Evolutionary conservation across 2,113 vertebrate species (phyloP), one percentile per base, ranked within the genome.

Genomic region (Pluvianellus socialis): DNA sequence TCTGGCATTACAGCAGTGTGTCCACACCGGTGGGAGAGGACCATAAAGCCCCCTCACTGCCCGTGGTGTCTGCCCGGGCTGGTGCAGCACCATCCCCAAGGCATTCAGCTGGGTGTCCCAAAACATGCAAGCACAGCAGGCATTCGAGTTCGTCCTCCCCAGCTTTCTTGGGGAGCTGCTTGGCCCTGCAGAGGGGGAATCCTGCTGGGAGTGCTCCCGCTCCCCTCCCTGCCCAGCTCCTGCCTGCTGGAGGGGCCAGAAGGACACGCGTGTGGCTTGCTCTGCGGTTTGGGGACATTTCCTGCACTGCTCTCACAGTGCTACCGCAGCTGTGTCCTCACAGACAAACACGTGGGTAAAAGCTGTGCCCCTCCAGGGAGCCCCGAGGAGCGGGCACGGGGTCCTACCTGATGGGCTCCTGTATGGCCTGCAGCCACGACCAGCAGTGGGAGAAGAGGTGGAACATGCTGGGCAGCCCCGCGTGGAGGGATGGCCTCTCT

Each of bases 361-460:
- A 1, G 5, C 1, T 44, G 49, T 50, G 35, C 26, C 20, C 14
- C 16, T 5, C 10, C 0, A 1, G 42, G 35, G 27, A 13, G 1
- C 38, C 63, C 72, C 1, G 0, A 23, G 52, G 17, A 35, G 27
- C 0, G 1, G 23, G 33, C 32, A 42, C 1, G 1, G 14, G 21
- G 56, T 83, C 79, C 68, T 95, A 99, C 99, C 98, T 99, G 95
- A 98, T 13, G 22, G 99, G 99, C 68, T 99, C 98, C 96, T 99
- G 98, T 53, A 98, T 90, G 88, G 98, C 98, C 96, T 98, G 98
- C 80, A 99, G 93, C 99, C 99, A 99, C 9, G 84, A 98, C 98
- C 98, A 99, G 97, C 98, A 99, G 96, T 99, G 98, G 90, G 98
- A 98, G 89, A 99, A 98, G 81, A 99, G 98, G 95, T 98, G 99